A percentile compares a stretch with the other conserved stretches of the same genome.
Conservation (phyloP, 1,140 invertebrate genomes). For the Sesamia nonagrioides region DNA sequence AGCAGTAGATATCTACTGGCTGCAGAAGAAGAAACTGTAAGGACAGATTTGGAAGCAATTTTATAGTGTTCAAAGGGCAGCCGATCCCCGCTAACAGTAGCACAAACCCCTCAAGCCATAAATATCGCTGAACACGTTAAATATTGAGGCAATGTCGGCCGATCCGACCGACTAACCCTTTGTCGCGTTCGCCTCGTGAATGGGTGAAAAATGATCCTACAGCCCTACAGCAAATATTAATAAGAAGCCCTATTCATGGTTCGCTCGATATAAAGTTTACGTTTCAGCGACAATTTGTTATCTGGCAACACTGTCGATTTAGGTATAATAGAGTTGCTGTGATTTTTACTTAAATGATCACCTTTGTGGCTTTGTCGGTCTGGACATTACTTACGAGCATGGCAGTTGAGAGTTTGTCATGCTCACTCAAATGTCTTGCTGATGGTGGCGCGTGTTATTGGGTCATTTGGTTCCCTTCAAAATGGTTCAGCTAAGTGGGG, state of each 20-base stretch:
- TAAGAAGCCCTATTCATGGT: conserved; percentile 40
- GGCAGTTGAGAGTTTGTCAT: too few relatives aligned
- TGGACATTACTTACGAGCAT: too few relatives aligned
- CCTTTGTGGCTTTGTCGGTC: not conserved
- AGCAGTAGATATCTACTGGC: too few relatives aligned
- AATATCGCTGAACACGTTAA: conserved; percentile 69
- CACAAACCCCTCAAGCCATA: conserved; percentile 60
- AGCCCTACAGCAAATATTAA: conserved; percentile 47
- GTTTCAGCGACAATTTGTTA: conserved; percentile 53
- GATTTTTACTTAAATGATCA: not conserved
- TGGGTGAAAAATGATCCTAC: conserved; percentile 53
- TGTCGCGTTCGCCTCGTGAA: conserved; percentile 57
- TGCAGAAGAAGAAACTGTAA: too few relatives aligned
- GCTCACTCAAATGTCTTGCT: too few relatives aligned
- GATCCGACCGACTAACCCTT: conserved; percentile 56
- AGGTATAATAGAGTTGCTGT: conserved; percentile 12
- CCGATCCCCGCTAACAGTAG: conserved; percentile 6
- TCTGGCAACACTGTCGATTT: conserved; percentile 39
- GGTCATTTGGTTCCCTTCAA: too few relatives aligned
- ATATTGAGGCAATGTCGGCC: conserved; percentile 59
- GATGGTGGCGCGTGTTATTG: too few relatives aligned
- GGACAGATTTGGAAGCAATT: not conserved
- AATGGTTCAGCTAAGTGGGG: too few relatives aligned
- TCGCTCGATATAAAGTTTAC: conserved; percentile 43
- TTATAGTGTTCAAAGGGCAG: not conserved